Base-by-base conservation (phyloP, 2,888 invertebrate species). In the Zele albiditarsus region DNA sequence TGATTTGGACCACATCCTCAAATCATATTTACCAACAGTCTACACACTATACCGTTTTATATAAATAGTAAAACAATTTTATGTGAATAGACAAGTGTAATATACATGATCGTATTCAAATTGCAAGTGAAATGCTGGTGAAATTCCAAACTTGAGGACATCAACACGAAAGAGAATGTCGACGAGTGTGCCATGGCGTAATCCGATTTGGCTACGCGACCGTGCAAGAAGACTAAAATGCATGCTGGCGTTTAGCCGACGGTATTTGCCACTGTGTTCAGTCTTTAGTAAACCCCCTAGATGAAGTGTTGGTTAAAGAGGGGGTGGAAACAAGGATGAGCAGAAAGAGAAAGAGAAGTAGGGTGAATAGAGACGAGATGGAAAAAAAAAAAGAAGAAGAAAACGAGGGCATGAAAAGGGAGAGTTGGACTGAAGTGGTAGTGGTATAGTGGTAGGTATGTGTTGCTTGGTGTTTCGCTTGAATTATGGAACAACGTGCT, bases 401-500 rank as follows among this genome's bases (percentile, higher is more conserved):
- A 42, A 66, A 53, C n/a, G 42, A 57, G 25, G 12, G 57, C 16
- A 53, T 53, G 53, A 33, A 53, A 49, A 63, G 63, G n/a, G 38
- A 46, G 62, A 33, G 42, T 68, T 28, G 49, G 68, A 60, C 57
- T 63, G 65, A 63, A 63, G 20, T 31, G 38, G 33, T 76, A 66
- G 73, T 76, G 73, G 77, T 76, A 78, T 78, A 53, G 20, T 77
- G 77, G 77, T 76, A 76, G 73, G 73, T 79, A 73, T 79, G 74
- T 78, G 76, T 76, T 75, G 62, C 75, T 76, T 73, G 77, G 77
- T 75, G 73, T 74, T 76, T 79, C 77, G 65, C 81, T 84, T 88
- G 86, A 88, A 88, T 88, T 88, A 88, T 88, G 87, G 88, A 88
- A 88, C 88, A 88, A 88, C 88, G 88, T 84, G 89, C 86, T 88